phyloP scores from a whole-genome alignment of 2,797 vertebrate species.

The Streptopelia turtur region DNA sequence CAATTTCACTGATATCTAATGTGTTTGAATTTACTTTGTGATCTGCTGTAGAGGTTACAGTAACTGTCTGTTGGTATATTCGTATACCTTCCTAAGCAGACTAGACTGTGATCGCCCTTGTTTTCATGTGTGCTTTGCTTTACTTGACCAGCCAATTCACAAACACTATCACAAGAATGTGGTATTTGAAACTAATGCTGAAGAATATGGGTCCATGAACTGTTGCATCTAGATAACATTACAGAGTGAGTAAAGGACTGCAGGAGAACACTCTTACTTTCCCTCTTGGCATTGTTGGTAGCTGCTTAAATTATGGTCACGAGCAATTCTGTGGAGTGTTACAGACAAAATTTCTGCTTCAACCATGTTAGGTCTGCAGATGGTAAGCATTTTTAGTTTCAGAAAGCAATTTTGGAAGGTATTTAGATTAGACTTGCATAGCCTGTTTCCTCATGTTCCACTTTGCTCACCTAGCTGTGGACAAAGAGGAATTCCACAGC shows the following conservation, averaged over 20 bases:
- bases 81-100: rapidly evolving
- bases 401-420: neutral
- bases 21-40: neutral
- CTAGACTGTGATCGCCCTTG: neutral
- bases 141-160: neutral
- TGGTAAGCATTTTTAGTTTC: neutral
- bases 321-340: neutral
- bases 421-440: neutral
- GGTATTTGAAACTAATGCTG: neutral
- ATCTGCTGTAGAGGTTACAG: neutral
- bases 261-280: neutral
- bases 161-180: neutral
- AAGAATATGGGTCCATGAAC: neutral
- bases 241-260: neutral
- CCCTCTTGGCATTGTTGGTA: neutral
- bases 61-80: neutral
- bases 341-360: neutral
- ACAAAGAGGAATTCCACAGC: neutral
- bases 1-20: neutral
- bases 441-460: neutral
- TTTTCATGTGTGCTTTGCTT: neutral
- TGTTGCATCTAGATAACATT: neutral
- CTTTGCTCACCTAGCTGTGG: neutral
- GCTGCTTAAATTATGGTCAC: neutral
- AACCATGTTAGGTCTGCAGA: neutral